Base-by-base conservation (phyloP, 2,113 vertebrate genomes). In the Condylura cristata region DNA sequence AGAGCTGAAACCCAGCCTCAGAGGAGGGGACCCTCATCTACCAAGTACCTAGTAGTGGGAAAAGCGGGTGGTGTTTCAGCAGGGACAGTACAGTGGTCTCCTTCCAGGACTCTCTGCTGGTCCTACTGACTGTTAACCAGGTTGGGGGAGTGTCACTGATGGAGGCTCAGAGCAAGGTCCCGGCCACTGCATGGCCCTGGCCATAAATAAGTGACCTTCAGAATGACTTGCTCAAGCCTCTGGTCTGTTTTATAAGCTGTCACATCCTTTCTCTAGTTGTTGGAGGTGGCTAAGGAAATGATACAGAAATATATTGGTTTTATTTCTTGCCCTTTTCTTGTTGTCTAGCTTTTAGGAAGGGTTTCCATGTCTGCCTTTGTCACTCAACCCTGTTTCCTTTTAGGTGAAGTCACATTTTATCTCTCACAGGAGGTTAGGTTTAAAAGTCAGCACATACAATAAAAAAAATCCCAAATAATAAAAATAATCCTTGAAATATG, bases 401-500 rank as follows among this genome's bases (percentile, higher is more conserved):
- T 34, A 26, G 48, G 17, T 63, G 6, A 91, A 86, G 39, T 83
- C 46, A 96, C 53, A 66, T 72, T 32, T 93, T 87, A 86, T 11
- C 44, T 82, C 32, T 34, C 86, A 9, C 2, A 84, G 53, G 39
- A 84, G 18, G 8, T 88, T 88, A 12, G 24, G 17, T 87, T 91
- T 68, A 76, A 95, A 87, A 90, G 46, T 71, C 68, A 94, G 32
- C n/a, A 44, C 39, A 79, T 70, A 63, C 68, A 68, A 7, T 81
- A n/a, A 68, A 93, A 68, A 93, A 95, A 71, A 90, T 85, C 44
- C 34, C 58, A 88, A 61, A 71, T 92, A 94, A 74, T 92, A 16
- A 91, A 80, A 89, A 80, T 96, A 75, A 58, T 75, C 60, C 22
- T 84, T 84, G 66, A 95, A 91, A 91, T 81, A 88, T 86, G 86